Evolutionary conservation across 2,888 invertebrate species (phyloP).

Genomic region (Prenolepis imparis): DNA sequence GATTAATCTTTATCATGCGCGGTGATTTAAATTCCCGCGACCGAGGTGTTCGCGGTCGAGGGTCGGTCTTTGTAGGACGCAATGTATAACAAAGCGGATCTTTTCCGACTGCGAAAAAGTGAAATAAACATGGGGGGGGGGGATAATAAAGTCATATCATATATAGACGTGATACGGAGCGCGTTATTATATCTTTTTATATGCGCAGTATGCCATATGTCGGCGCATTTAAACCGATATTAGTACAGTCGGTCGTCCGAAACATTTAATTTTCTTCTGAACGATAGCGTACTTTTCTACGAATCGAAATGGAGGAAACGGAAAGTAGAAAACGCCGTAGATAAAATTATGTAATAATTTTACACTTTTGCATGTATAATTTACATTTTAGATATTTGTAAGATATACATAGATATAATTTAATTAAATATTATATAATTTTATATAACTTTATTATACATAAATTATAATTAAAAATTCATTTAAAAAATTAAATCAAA

Average conservation of each 20-base stretch:
- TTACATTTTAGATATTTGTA: too few species aligned
- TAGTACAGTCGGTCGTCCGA: neutral
- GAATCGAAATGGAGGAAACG: neutral
- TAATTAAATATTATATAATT: too few species aligned
- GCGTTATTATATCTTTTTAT: constrained; percentile 14
- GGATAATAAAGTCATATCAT: neutral
- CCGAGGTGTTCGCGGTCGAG: neutral
- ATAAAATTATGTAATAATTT: too few species aligned
- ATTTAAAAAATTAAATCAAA: too few species aligned
- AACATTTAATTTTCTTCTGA: constrained; percentile 12
- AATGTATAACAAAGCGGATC: neutral
- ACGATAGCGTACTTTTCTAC: neutral
- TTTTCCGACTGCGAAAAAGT: neutral
- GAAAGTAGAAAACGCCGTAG: too few species aligned
- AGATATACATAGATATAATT: too few species aligned
- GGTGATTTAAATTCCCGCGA: constrained; percentile 28
- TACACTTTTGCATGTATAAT: too few species aligned
- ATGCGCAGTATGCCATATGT: neutral
- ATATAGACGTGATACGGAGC: neutral
- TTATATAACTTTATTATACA: too few species aligned
- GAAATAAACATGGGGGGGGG: neutral
- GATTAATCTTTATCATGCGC: constrained; percentile 26
- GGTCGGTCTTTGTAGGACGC: neutral
- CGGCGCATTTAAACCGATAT: neutral
- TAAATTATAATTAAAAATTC: too few species aligned